Conservation (phyloP, 1,140 invertebrate genomes). For the Eupristina koningsbergeri region DNA sequence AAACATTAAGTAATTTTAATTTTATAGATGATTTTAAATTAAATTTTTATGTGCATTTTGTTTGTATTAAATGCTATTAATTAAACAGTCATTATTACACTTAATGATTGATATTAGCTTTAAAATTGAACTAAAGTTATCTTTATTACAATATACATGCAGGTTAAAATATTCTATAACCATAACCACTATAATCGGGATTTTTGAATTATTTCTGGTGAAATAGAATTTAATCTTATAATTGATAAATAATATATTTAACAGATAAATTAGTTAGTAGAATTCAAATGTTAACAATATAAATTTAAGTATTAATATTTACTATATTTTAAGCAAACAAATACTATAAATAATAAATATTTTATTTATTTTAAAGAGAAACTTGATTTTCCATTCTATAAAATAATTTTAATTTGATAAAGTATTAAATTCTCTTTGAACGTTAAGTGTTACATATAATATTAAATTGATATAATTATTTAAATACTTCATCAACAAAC, state of each 20-base stretch:
- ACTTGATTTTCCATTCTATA: not conserved
- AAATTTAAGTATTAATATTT: not conserved
- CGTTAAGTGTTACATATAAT: not conserved
- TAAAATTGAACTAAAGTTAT: not conserved
- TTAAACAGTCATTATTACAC: constrained; percentile 8
- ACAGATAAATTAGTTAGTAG: not conserved
- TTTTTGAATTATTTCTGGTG: not conserved
- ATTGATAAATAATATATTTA: not conserved
- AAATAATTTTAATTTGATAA: not conserved
- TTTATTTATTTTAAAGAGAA: not conserved
- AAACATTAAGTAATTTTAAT: not conserved
- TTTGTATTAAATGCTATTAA: not conserved
- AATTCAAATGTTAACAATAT: not conserved
- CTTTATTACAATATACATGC: not conserved
- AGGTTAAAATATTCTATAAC: not conserved
- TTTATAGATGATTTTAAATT: not conserved
- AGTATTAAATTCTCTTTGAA: not conserved
- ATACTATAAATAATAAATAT: not conserved
- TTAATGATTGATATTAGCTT: not conserved
- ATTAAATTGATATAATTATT: constrained; percentile 1
- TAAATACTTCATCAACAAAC: not conserved
- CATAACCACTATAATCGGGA: not conserved
- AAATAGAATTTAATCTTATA: not conserved
- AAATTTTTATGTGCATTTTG: constrained; percentile 12
- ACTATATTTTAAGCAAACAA: not conserved